These are phyloP conservation scores for Pogonocichla stellata DNA, from an alignment of 2,113 vertebrate species.

Conservation along the genomic window DNA sequence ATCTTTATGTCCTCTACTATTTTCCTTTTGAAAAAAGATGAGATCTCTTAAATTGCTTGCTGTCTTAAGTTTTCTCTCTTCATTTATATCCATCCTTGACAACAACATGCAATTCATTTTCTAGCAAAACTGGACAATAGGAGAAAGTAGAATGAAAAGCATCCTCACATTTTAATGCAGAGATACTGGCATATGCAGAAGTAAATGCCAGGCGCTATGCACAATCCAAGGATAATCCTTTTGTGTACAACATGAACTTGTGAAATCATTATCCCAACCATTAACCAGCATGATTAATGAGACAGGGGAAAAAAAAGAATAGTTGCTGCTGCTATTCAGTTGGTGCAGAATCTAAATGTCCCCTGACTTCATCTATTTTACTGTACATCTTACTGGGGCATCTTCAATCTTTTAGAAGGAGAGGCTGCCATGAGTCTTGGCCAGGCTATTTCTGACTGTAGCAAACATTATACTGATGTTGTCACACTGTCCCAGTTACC, in stretches of 20 bases:
- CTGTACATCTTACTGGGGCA: not conserved
- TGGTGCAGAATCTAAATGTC: not conserved
- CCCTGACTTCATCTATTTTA: constrained; percentile 4
- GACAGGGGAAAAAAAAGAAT: not conserved
- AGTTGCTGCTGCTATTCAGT: not conserved
- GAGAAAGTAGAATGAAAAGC: constrained; percentile 18
- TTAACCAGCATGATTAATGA: constrained; percentile 53
- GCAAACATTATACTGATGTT: not conserved
- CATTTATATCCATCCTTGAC: constrained; percentile 42
- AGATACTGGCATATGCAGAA: not conserved
- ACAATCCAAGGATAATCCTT: constrained; percentile 15
- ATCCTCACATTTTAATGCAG: constrained; percentile 22
- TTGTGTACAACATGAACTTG: constrained; percentile 38
- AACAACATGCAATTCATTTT: constrained; percentile 13
- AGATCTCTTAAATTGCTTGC: not conserved
- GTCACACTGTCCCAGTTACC: not conserved
- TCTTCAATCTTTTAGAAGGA: not conserved
- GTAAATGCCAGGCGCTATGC: not conserved
- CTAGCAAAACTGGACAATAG: not conserved
- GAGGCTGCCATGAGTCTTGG: not conserved
- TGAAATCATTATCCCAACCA: constrained; percentile 54
- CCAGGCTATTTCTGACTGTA: not conserved
- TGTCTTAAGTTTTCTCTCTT: not conserved
- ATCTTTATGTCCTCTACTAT: not conserved
- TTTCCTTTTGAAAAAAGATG: not conserved